phyloP scores from a whole-genome alignment of 2,113 vertebrate genomes.

The Tricholaema leucomelas region DNA sequence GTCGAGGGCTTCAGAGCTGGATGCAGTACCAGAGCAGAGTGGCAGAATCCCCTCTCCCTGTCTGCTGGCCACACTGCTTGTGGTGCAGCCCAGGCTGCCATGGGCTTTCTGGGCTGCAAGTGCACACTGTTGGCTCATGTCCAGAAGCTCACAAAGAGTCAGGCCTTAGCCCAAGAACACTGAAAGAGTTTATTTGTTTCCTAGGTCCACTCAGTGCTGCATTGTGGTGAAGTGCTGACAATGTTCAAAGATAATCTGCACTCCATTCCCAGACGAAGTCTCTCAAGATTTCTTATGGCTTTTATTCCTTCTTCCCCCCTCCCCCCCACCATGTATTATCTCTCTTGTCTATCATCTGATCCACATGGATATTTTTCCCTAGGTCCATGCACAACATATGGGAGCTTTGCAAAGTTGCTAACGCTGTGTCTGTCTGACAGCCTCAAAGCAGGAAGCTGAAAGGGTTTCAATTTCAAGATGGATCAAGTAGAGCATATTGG shows the following conservation, averaged over 20 bases:
- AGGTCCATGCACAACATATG: background rate
- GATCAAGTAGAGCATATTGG: conserved; percentile 45
- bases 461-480: conserved; percentile 49
- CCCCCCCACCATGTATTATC: background rate
- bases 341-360: background rate
- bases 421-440: background rate
- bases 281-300: background rate
- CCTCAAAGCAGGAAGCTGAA: conserved; percentile 12
- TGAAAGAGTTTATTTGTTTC: background rate
- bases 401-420: background rate
- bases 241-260: background rate
- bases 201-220: background rate
- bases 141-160: background rate
- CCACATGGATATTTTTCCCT: background rate
- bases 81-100: no score
- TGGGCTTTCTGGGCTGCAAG: no score
- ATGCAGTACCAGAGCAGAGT: no score
- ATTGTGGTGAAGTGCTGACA: background rate
- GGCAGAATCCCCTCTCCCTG: no score
- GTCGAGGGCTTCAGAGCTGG: no score
- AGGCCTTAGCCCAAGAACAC: background rate
- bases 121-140: no score
- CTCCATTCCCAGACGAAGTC: background rate
- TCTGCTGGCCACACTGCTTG: no score
- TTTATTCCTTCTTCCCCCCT: background rate